Evolutionary conservation across 1,140 invertebrate species (phyloP).

Genomic region (Drosophila micromelanica): DNA sequence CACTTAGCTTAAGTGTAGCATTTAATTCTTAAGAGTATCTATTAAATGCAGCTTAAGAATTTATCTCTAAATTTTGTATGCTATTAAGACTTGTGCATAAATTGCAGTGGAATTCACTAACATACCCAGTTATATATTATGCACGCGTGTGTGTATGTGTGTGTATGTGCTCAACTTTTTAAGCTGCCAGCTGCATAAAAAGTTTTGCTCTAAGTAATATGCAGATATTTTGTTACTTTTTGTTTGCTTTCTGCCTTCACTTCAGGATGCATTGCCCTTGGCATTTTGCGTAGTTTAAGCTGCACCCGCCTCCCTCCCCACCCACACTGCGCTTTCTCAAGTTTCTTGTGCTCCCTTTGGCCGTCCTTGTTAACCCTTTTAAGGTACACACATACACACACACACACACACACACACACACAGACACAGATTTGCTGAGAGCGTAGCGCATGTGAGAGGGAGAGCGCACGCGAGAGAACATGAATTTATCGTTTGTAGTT

Average conservation of each 20-base stretch:
- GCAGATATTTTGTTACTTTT: background rate
- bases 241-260: conserved; percentile 9
- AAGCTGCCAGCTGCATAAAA: conserved; percentile 21
- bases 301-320: background rate
- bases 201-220: conserved; percentile 20
- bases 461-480: conserved; percentile 31
- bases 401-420: conserved; percentile 10
- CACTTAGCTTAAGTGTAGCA: too few relatives aligned
- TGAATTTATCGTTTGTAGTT: conserved; percentile 52
- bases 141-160: background rate
- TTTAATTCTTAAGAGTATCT: too few relatives aligned
- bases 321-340: background rate
- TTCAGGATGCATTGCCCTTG: conserved; percentile 44
- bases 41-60: background rate
- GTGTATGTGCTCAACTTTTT: background rate
- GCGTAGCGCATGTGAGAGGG: background rate
- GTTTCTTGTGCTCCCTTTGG: conserved; percentile 19
- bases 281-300: conserved; percentile 29
- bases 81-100: conserved; percentile 1
- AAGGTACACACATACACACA: conserved; percentile 17
- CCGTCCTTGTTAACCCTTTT: conserved; percentile 45
- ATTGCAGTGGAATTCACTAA: background rate
- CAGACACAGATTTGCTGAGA: conserved; percentile 14
- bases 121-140: background rate
- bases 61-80: background rate